A percentile compares a stretch with the other conserved stretches of the same genome.
phyloP scores from a whole-genome alignment of 2,888 invertebrate species.

The Pilophorus perplexus region DNA sequence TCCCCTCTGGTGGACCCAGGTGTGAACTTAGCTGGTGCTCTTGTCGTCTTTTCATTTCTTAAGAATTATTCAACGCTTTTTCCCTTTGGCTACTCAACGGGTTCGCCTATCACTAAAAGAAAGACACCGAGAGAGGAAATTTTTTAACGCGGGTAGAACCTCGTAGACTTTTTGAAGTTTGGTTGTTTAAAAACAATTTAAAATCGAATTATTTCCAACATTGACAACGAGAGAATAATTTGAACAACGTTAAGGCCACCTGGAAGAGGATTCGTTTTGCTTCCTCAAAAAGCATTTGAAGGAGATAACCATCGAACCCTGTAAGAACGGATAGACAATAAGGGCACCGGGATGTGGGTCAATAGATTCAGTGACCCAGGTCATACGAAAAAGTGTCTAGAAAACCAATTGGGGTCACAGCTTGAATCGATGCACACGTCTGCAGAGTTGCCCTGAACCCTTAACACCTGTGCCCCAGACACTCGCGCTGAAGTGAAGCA shows the following conservation, averaged over 20 bases:
- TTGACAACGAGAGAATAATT: too few relatives aligned
- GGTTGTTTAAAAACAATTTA: too few relatives aligned
- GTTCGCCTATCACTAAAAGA: too few relatives aligned
- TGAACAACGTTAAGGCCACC: too few relatives aligned
- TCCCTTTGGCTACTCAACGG: not conserved
- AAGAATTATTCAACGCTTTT: constrained; percentile 16
- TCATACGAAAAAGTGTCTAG: constrained; percentile 23
- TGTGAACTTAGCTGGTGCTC: constrained; percentile 11
- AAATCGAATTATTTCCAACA: too few relatives aligned
- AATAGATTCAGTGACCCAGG: constrained; percentile 27
- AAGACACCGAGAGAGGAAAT: too few relatives aligned
- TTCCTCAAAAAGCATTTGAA: not conserved
- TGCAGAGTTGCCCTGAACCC: constrained; percentile 28
- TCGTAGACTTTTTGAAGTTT: too few relatives aligned
- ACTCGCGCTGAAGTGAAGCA: too few relatives aligned
- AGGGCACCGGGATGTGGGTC: constrained; percentile 21
- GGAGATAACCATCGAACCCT: not conserved
- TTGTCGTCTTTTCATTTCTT: constrained; percentile 17
- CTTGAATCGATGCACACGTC: constrained; percentile 30
- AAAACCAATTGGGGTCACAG: constrained; percentile 10
- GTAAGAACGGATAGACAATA: not conserved
- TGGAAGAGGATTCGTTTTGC: too few relatives aligned
- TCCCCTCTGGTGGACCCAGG: constrained; percentile 16
- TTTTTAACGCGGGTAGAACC: too few relatives aligned
- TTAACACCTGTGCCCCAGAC: constrained; percentile 26